Evolutionary conservation across 2,888 invertebrate species (phyloP).

Genomic region (Meghimatium bilineatum): DNA sequence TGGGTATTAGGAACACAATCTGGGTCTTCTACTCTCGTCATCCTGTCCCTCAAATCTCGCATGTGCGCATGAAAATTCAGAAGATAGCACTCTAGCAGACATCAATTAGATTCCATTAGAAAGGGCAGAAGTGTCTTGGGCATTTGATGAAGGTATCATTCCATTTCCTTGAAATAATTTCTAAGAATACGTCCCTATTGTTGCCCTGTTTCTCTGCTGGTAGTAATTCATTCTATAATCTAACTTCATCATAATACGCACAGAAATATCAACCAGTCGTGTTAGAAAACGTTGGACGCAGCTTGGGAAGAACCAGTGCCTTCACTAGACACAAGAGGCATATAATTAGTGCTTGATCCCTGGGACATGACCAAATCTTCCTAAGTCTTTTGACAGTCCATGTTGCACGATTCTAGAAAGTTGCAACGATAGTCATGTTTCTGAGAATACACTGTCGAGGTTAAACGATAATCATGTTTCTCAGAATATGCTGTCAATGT

Average conservation of each 20-base stretch:
- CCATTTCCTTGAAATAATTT: conserved; percentile 9
- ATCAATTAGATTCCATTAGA: conserved; percentile 47
- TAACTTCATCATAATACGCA: background rate
- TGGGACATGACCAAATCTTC: background rate
- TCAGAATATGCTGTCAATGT: too few species aligned
- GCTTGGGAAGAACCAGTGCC: background rate
- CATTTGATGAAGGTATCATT: conserved; percentile 16
- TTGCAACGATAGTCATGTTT: background rate
- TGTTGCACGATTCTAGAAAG: conserved; percentile 29
- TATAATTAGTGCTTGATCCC: conserved; percentile 28
- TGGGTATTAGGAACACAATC: conserved; percentile 43
- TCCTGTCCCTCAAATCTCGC: conserved; percentile 27
- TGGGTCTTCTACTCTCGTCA: conserved; percentile 16
- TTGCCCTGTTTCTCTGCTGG: background rate
- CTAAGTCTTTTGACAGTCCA: background rate
- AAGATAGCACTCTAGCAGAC: conserved; percentile 4
- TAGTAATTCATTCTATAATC: conserved; percentile 21
- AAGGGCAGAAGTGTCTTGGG: background rate
- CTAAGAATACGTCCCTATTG: background rate
- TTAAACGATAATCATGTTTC: too few species aligned
- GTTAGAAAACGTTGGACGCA: background rate
- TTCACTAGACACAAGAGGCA: background rate
- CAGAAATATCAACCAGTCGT: background rate
- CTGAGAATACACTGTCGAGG: background rate
- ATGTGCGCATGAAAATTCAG: conserved; percentile 46